Evolutionary conservation across 2,113 vertebrate genomes (phyloP).

Genomic region (Erythrocercus mccallii): DNA sequence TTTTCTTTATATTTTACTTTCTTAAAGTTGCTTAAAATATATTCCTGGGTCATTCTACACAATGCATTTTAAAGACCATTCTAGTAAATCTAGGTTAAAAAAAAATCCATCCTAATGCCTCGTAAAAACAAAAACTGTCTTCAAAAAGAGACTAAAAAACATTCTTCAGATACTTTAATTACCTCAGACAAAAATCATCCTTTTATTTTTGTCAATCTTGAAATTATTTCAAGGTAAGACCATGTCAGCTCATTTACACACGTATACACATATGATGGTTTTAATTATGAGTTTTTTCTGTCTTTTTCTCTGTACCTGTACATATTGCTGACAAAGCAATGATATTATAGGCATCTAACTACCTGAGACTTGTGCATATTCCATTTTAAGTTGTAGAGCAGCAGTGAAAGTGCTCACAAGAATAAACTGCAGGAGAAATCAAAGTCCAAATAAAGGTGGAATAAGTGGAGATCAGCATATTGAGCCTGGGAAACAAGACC

Average conservation of each 20-base stretch:
- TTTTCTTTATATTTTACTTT: background rate
- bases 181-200: fast-evolving
- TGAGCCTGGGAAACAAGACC: background rate
- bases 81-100: background rate
- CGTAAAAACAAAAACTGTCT: background rate
- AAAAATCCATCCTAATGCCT: background rate
- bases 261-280: background rate
- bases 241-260: background rate
- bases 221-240: background rate
- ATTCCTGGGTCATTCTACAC: background rate
- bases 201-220: background rate
- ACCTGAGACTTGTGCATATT: background rate
- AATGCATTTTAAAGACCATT: background rate
- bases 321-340: background rate
- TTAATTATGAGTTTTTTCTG: background rate
- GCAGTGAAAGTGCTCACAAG: background rate
- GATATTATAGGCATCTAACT: background rate
- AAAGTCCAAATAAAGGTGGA: background rate
- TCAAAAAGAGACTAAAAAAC: background rate
- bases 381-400: background rate
- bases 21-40: background rate
- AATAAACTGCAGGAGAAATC: background rate
- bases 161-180: background rate
- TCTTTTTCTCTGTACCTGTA: background rate
- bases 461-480: background rate